Percentiles rank a stretch among this genome's conserved stretches.
phyloP scores from a whole-genome alignment of 2,797 vertebrate genomes.

The Luscinia luscinia region DNA sequence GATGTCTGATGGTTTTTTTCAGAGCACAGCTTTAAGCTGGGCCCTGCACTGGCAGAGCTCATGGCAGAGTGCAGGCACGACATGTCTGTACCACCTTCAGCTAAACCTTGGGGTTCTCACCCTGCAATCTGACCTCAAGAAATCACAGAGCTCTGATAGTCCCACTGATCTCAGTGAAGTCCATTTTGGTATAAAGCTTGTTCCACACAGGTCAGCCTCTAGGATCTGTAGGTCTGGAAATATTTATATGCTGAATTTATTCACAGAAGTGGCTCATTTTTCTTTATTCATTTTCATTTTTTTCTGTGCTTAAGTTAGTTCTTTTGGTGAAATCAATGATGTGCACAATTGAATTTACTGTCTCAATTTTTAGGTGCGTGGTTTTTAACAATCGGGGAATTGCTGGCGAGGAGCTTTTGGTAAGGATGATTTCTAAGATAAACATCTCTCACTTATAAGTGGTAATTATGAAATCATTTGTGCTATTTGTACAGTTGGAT shows the following conservation, averaged over 20 bases:
- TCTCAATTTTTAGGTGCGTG: slow-evolving; percentile 87
- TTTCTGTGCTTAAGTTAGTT: neutral
- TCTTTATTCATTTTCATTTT: neutral
- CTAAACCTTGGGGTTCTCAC: neutral
- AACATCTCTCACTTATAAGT: neutral
- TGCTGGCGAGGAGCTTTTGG: slow-evolving; percentile 93
- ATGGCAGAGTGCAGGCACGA: neutral
- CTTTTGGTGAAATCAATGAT: neutral
- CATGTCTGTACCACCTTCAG: neutral
- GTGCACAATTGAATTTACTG: slow-evolving; percentile 21
- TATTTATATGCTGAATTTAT: neutral
- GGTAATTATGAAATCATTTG: neutral
- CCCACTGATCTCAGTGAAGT: neutral
- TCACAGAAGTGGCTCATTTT: neutral
- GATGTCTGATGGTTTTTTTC: neutral
- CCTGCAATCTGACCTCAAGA: neutral
- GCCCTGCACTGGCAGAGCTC: neutral
- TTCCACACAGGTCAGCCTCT: neutral
- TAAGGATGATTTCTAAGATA: slow-evolving; percentile 78
- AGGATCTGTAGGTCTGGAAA: neutral
- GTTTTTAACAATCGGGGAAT: slow-evolving; percentile 97
- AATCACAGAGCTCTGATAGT: neutral
- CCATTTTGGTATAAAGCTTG: neutral
- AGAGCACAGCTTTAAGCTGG: neutral
- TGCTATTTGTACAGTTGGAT: neutral